Evolutionary conservation across 2,113 vertebrate genomes (phyloP).

Genomic region (Actenoides lindsayi): DNA sequence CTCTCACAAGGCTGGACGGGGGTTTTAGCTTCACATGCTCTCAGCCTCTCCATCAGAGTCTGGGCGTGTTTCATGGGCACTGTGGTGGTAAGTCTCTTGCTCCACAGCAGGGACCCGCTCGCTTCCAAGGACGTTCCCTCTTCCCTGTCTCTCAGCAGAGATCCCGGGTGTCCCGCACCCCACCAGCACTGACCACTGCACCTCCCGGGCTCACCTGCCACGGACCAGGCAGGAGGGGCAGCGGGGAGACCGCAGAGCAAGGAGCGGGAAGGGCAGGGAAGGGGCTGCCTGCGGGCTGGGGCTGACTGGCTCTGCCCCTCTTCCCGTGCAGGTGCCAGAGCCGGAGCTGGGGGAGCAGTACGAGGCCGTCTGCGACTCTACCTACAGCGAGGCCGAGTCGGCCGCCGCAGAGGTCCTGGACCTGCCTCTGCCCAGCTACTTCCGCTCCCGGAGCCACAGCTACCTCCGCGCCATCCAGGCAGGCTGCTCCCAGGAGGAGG

Average conservation of each 20-base stretch:
- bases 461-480: slow-evolving; percentile 99
- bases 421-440: slow-evolving; percentile 92
- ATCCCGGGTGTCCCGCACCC: not conserved
- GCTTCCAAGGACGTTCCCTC: not conserved
- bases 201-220: not conserved
- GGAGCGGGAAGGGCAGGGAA: not conserved
- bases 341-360: slow-evolving; percentile 89
- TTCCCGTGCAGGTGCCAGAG: slow-evolving; percentile 82
- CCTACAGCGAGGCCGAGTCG: slow-evolving; percentile 90
- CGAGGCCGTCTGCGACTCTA: slow-evolving; percentile 87
- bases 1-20: not conserved
- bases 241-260: not conserved
- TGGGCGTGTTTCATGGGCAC: not conserved
- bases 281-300: not conserved
- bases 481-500: slow-evolving; percentile 97
- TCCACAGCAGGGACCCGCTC: not conserved
- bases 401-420: slow-evolving; percentile 87
- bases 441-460: slow-evolving; percentile 98
- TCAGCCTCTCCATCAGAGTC: not conserved
- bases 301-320: slow-evolving; percentile 20
- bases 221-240: not conserved
- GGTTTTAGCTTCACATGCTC: not conserved
- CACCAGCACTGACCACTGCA: not conserved
- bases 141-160: not conserved
- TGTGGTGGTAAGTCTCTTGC: not conserved